Evolutionary conservation across 2,113 vertebrate species (phyloP), one percentile per base, ranked within the genome.

Genomic region (Potamarius usumacintae): DNA sequence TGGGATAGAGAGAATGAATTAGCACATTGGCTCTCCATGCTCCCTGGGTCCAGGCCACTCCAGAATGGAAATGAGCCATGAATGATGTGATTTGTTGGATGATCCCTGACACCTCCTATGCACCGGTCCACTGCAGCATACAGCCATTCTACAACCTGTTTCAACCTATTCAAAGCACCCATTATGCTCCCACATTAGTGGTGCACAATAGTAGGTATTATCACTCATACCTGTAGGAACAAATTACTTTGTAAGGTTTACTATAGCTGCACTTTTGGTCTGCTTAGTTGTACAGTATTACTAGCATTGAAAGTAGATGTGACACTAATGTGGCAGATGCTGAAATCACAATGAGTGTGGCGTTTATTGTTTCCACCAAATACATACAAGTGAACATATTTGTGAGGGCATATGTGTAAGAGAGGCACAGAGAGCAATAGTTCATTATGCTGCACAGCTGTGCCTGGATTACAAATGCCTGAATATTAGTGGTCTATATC

Each of bases 1-100:
- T 72, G 62, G 76, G 88, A 87, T 86, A 81, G 80, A 74, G 89
- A 91, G 87, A 90, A 89, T 91, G 90, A 93, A 94, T 92, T 88
- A 79, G 76, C 65, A 34, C 88, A 52, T 67, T 87, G 67, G 89
- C 27, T 87, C 88, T 83, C 34, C 84, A 79, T 85, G 91, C 92
- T 90, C 91, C 69, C 87, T 89, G 79, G 81, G 87, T 89, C 87
- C 18, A 71, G 79, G 87, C 87, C 86, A 89, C 91, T 92, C 90
- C 74, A 55, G 81, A 82, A 88, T 89, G 90, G 91, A 93, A 94
- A 94, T 92, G 91, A 94, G 91, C 87, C 83, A 80, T 92, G 91
- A 93, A 91, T 92, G 91, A 93, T 93, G 89, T 85, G 90, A 92
- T 94, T 93, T 92, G 90, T 87, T 78, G 89, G 82, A 89, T 88